A percentile compares a stretch with the other conserved stretches of the same genome.
Conservation (phyloP, 2,113 vertebrate species). For the Columbina picui region DNA sequence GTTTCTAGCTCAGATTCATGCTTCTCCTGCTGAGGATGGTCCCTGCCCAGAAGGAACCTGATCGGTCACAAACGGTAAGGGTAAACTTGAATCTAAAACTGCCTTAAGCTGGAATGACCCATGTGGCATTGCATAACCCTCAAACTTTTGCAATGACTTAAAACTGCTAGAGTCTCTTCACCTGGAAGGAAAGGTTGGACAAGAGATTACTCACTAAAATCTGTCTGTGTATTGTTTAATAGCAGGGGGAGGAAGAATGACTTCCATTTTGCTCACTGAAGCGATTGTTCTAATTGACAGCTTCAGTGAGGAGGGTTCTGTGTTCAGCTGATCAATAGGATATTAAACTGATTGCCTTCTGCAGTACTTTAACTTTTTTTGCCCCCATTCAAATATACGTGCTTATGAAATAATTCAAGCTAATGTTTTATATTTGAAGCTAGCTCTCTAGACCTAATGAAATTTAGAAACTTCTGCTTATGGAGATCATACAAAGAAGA, state of each 20-base stretch:
- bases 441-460: not conserved
- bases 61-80: not conserved
- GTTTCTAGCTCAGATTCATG: fast-evolving
- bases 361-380: not conserved
- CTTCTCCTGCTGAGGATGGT: not conserved
- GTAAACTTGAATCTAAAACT: not conserved
- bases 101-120: not conserved
- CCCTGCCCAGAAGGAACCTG: not conserved
- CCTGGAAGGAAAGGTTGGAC: not conserved
- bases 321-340: not conserved
- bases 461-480: not conserved
- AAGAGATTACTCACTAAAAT: not conserved
- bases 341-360: not conserved
- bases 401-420: not conserved
- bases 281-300: not conserved
- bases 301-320: not conserved
- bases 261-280: not conserved
- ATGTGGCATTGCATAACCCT: not conserved
- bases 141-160: not conserved
- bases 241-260: not conserved
- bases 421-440: not conserved
- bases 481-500: not conserved
- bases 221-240: not conserved
- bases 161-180: not conserved
- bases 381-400: not conserved